These are phyloP conservation scores for Hoplostethus atlanticus DNA, from an alignment of 2,797 vertebrate species.

Conservation along the genomic window DNA sequence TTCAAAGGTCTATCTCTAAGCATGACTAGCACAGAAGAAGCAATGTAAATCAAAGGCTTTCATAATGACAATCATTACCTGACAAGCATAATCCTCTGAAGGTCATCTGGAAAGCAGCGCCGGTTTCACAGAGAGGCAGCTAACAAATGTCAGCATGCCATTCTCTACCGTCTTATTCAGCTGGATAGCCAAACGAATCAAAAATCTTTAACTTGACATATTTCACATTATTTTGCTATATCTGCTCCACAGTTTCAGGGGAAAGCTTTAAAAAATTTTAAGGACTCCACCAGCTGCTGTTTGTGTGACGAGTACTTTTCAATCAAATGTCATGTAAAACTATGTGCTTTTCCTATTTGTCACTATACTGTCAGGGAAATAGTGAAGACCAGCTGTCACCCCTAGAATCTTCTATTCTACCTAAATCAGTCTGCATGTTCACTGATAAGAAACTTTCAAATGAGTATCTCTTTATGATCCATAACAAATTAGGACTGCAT, in stretches of 20 bases:
- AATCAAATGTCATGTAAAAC: not conserved
- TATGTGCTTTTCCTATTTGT: not conserved
- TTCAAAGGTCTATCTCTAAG: conserved; percentile 43
- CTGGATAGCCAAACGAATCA: conserved; percentile 41
- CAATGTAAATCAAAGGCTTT: conserved; percentile 58
- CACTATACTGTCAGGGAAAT: not conserved
- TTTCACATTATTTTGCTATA: conserved; percentile 20
- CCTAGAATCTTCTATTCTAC: not conserved
- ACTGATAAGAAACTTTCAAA: no score
- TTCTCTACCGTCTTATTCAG: conserved; percentile 44
- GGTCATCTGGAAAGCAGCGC: conserved; percentile 62
- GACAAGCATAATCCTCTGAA: conserved; percentile 72
- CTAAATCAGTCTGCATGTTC: not conserved
- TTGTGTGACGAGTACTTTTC: not conserved
- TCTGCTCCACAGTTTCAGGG: conserved; percentile 31
- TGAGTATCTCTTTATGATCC: not conserved
- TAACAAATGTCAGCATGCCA: conserved; percentile 58
- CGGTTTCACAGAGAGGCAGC: conserved; percentile 58
- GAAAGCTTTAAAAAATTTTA: conserved; percentile 38
- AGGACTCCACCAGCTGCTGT: not conserved
- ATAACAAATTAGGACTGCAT: not conserved
- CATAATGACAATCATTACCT: conserved; percentile 71
- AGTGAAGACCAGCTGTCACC: not conserved
- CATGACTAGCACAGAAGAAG: conserved; percentile 22
- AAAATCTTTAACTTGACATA: conserved; percentile 56